Evolutionary conservation across 2,113 vertebrate species (phyloP).

Genomic region (Tauraco erythrolophus): DNA sequence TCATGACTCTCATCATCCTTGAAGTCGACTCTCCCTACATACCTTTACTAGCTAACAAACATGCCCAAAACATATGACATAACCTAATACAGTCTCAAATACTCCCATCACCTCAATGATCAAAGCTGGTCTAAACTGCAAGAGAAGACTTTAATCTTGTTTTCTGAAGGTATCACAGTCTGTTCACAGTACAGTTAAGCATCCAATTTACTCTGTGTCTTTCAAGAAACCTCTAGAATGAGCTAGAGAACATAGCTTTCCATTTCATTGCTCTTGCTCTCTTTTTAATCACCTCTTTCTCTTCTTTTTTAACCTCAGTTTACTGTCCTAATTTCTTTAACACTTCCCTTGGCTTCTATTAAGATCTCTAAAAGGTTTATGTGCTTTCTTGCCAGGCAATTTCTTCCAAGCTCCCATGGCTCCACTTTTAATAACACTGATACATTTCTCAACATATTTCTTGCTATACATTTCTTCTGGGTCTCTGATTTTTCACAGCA

Average conservation of each 20-base stretch:
- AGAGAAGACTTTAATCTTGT: neutral
- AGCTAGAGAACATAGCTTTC: neutral
- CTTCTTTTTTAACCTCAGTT: neutral
- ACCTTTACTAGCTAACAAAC: neutral
- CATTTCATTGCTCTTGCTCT: neutral
- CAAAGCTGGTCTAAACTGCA: neutral
- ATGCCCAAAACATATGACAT: neutral
- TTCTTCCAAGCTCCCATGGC: neutral
- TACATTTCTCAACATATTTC: slow-evolving; percentile 16
- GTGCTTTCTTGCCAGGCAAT: slow-evolving; percentile 14
- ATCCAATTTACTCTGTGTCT: neutral
- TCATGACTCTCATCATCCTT: neutral
- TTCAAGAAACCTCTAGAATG: neutral
- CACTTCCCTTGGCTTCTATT: slow-evolving; percentile 35
- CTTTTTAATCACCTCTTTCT: neutral
- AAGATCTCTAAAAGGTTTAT: slow-evolving; percentile 9
- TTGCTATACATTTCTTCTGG: neutral
- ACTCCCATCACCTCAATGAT: neutral
- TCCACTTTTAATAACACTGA: slow-evolving; percentile 23
- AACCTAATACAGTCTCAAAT: neutral
- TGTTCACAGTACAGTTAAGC: neutral
- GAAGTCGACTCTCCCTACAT: neutral
- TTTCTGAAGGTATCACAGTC: neutral
- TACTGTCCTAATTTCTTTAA: slow-evolving; percentile 61
- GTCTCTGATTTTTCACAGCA: neutral